Conservation (phyloP, 2,113 vertebrate genomes). For the Prunella himalayana region DNA sequence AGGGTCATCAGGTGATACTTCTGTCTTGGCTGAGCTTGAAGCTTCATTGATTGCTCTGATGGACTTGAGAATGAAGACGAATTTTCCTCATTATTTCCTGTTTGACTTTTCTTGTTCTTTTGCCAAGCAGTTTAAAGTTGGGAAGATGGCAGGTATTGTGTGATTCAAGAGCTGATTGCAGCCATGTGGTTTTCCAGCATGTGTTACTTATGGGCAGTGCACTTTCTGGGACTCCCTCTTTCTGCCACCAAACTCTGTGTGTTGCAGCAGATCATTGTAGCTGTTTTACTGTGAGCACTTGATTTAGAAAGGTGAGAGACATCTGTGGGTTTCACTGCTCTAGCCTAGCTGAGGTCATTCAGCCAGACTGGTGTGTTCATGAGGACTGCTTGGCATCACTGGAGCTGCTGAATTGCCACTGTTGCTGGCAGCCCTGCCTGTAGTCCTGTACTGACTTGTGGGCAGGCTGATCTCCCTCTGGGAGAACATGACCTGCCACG, state of each 20-base stretch:
- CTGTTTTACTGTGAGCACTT: background rate
- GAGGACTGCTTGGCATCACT: background rate
- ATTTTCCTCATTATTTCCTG: background rate
- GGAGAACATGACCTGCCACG: rapidly evolving
- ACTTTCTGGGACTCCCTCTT: background rate
- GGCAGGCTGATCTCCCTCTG: background rate
- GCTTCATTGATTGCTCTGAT: background rate
- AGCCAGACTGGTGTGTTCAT: rapidly evolving
- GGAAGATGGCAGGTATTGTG: background rate
- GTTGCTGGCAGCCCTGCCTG: background rate
- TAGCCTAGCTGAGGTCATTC: background rate
- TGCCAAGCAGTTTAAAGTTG: background rate
- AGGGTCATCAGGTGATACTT: rapidly evolving
- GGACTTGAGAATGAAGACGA: background rate
- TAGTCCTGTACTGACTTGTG: background rate
- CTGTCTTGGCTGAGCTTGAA: background rate
- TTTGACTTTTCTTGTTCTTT: background rate
- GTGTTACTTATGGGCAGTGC: background rate
- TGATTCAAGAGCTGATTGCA: background rate
- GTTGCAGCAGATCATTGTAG: background rate
- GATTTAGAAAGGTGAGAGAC: background rate
- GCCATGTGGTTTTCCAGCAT: background rate
- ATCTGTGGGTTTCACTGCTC: background rate
- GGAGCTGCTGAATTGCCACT: background rate
- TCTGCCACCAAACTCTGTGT: background rate